Evolutionary conservation across 2,113 vertebrate genomes (phyloP), one percentile per base, ranked within the genome.

Genomic region (Aphyosemion australe): DNA sequence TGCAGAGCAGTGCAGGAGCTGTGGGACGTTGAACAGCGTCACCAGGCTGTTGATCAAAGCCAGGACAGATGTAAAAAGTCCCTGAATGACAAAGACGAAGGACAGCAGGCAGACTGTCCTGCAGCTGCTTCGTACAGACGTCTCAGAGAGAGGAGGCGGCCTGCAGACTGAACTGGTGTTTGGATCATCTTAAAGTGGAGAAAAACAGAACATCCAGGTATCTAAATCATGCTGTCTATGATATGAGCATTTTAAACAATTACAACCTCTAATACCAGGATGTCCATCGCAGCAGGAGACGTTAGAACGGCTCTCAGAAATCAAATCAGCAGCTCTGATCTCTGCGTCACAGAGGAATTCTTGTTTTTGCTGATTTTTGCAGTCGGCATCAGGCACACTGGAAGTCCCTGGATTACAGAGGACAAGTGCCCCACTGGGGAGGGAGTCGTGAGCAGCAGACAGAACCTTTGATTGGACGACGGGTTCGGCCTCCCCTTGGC

Each of bases 351-450:
- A n/a, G 18, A 14, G 20, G 42, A 53, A 20, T 2, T 61, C 65
- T 21, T 20, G n/a, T 42, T 15, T 52, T 1, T 15, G 15, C n/a
- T 37, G 34, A 8, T 32, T 31, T 43, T 71, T 39, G 51, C 50
- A 54, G 34, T 76, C 71, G 13, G 34, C 10, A 4, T 76, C 77
- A 19, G 78, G 70, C 47, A 75, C 19, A 42, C 72, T 74, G 66
- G 76, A 60, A 10, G 83, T 68, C 20, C 68, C 82, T 8, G 80
- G 86, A 76, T 93, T 92, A 69, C 89, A 86, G 69, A 91, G 76
- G 75, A 92, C 70, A 6, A 91, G 83, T 0, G 59, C 20, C 42
- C 55, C 57, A 5, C 72, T 79, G 47, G 56, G 73, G 43, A 79
- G 19, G 2, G 43, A 47, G 50, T 26, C 6, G 1, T 69, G 68